phyloP scores from a whole-genome alignment of 1,140 invertebrate species.

The Palaemon carinicauda region DNA sequence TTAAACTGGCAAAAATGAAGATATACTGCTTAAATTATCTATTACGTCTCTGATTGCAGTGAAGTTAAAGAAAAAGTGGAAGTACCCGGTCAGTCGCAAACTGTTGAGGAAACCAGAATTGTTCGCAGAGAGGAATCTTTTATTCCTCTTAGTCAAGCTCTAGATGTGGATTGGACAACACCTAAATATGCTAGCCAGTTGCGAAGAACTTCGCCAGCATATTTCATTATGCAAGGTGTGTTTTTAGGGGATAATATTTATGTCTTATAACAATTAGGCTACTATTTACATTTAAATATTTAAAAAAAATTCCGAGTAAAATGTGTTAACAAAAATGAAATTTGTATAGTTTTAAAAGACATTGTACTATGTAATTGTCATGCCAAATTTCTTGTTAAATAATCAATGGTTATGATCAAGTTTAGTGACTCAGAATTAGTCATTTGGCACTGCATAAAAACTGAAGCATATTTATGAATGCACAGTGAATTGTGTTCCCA shows the following conservation, averaged over 20 bases:
- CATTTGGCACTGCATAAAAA: too few species aligned
- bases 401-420: too few species aligned
- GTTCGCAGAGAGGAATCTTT: slow-evolving; percentile 67
- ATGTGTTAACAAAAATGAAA: too few species aligned
- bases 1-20: too few species aligned
- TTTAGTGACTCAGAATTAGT: too few species aligned
- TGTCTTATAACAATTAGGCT: neutral
- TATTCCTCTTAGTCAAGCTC: slow-evolving; percentile 74
- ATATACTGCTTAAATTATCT: neutral
- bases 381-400: neutral
- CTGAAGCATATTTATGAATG: too few species aligned
- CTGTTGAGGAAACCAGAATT: slow-evolving; percentile 62
- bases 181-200: slow-evolving; percentile 65
- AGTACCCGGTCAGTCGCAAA: slow-evolving; percentile 44
- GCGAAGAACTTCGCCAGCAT: slow-evolving; percentile 65
- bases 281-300: neutral
- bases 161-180: slow-evolving; percentile 73
- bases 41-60: neutral
- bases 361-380: neutral
- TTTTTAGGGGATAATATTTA: neutral
- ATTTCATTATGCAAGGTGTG: slow-evolving; percentile 64
- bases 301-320: too few species aligned
- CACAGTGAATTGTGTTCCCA: too few species aligned
- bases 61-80: slow-evolving; percentile 49
- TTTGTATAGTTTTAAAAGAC: too few species aligned